Percentiles rank a stretch among this genome's conserved stretches.
Evolutionary conservation across 2,113 vertebrate genomes (phyloP).

Genomic region (Craseonycteris thonglongyai): DNA sequence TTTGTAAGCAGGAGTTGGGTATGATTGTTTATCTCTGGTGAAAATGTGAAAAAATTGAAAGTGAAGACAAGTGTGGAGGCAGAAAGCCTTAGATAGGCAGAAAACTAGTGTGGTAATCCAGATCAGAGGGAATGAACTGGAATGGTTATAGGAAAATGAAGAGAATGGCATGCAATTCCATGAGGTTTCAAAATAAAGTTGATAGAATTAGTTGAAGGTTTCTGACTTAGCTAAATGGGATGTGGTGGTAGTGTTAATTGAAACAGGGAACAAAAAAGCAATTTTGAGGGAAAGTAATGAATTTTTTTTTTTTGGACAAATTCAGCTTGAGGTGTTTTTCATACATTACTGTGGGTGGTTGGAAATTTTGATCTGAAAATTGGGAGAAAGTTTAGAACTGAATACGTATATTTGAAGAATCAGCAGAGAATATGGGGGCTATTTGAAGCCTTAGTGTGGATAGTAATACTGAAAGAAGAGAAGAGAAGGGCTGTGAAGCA

Average conservation of each 20-base stretch:
- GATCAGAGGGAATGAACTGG: not conserved
- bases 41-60: not conserved
- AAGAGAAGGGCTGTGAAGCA: not conserved
- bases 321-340: not conserved
- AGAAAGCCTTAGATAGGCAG: not conserved
- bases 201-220: not conserved
- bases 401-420: not conserved
- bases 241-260: not conserved
- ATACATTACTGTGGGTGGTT: not conserved
- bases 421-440: not conserved
- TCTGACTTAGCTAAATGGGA: not conserved
- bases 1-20: not conserved
- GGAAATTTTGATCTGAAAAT: conserved; percentile 5
- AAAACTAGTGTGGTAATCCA: not conserved
- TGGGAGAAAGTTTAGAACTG: not conserved
- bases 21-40: not conserved
- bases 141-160: not conserved
- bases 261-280: not conserved
- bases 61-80: not conserved
- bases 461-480: conserved; percentile 43
- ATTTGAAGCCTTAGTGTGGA: conserved; percentile 15
- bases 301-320: not conserved
- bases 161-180: not conserved
- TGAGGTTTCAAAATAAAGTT: not conserved
- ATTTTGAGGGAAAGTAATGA: not conserved